These are phyloP conservation scores for Pseudomyrmex concolor DNA, from an alignment of 1,140 invertebrate genomes.

Conservation along the genomic window DNA sequence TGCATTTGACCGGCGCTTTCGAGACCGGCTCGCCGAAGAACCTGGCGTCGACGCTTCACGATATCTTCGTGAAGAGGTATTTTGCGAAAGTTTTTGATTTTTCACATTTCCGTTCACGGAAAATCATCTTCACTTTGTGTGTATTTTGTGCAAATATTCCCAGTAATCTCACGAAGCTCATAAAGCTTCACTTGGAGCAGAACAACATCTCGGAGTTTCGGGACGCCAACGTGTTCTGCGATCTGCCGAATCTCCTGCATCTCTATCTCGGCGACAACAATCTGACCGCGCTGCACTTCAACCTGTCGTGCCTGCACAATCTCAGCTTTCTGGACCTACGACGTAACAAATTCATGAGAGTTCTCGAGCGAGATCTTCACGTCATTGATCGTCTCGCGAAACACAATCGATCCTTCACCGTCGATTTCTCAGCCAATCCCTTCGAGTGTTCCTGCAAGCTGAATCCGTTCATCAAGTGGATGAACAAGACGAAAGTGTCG, in stretches of 20 bases:
- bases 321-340: slow-evolving; percentile 90
- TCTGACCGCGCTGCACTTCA: slow-evolving; percentile 88
- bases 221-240: slow-evolving; percentile 89
- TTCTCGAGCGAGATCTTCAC: slow-evolving; percentile 87
- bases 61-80: slow-evolving; percentile 89
- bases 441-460: slow-evolving; percentile 89
- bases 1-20: slow-evolving; percentile 92
- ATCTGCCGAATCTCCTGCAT: slow-evolving; percentile 88
- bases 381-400: slow-evolving; percentile 86
- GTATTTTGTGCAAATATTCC: background rate
- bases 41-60: slow-evolving; percentile 88
- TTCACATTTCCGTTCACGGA: background rate
- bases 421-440: slow-evolving; percentile 90
- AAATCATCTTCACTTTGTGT: background rate
- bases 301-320: slow-evolving; percentile 88
- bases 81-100: background rate
- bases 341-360: slow-evolving; percentile 88
- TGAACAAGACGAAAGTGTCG: slow-evolving; percentile 87
- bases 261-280: slow-evolving; percentile 90
- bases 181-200: slow-evolving; percentile 91
- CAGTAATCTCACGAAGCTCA: slow-evolving; percentile 88
- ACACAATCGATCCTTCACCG: slow-evolving; percentile 86
- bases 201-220: slow-evolving; percentile 90
- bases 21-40: slow-evolving; percentile 88
- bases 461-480: slow-evolving; percentile 88